Base-by-base conservation (phyloP, 1,140 invertebrate species). In the Cephus cinctus region DNA sequence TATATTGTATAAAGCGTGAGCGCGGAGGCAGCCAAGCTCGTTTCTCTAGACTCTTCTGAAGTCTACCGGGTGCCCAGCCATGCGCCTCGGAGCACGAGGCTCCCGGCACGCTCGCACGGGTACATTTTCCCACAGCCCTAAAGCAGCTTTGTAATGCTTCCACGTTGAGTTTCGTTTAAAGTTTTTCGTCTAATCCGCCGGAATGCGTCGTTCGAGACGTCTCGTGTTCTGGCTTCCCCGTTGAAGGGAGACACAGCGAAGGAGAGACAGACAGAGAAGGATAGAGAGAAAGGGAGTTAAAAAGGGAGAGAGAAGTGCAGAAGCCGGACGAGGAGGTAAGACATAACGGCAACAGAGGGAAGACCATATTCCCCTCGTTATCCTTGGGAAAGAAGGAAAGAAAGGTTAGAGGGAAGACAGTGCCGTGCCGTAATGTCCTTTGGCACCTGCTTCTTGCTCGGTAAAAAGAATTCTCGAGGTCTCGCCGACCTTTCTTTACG, bases 151-250 rank as follows among this genome's bases (percentile, higher is more conserved):
- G 59, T 59, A 50, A 62, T 61, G 58, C 52, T 54, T 54, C 58
- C 49, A 44, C 50, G 48, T 41, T 50, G 43, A 64, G 55, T 60
- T 67, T 59, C 44, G 40, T 54, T 48, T 46, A 57, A 65, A 67
- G 50, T 66, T 66, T 63, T 61, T 61, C 61, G 42, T 52, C 54
- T 64, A 64, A 67, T 66, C 55, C 57, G 47, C 43, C 48, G 47
- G 39, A 63, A 58, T 65, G 58, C 55, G 54, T 53, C 44, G 54
- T 56, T 47, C 56, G 54, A 52, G 50, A 34, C 45, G 59, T 59
- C 46, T 54, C 43, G 46, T 53, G 45, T 50, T 40, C 31, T 5
- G 19, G 36, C 31, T 22, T 25, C 41, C 40, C 25, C 16, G n/a
- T 27, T 20, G 19, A 31, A 45, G 31, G 8, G 27, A 19, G 18